These are phyloP conservation scores for Plotosus lineatus DNA, from an alignment of 2,113 vertebrate genomes.

Conservation along the genomic window DNA sequence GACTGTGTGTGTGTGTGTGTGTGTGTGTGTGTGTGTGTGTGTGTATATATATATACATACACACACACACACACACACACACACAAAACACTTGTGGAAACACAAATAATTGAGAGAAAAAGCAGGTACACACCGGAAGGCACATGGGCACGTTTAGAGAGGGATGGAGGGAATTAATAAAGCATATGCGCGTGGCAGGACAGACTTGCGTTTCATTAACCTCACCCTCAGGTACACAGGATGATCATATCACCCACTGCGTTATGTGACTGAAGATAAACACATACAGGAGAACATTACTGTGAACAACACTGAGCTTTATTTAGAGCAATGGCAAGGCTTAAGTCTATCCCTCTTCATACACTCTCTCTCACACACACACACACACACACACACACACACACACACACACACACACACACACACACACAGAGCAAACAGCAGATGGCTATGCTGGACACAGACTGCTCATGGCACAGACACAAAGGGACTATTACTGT, in stretches of 20 bases:
- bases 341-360: neutral
- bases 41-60: too few species aligned
- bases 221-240: neutral
- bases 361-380: neutral
- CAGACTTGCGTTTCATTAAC: constrained; percentile 1
- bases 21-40: too few species aligned
- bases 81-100: neutral
- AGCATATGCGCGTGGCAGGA: neutral
- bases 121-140: neutral
- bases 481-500: constrained; percentile 51
- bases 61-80: neutral
- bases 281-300: neutral
- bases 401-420: constrained; percentile 4
- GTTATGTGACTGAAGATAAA: neutral
- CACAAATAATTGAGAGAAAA: neutral
- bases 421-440: constrained; percentile 10
- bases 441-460: constrained; percentile 50
- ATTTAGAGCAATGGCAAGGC: neutral
- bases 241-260: neutral
- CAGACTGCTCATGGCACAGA: constrained; percentile 23
- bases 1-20: too few species aligned
- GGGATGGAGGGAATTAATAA: neutral
- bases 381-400: neutral
- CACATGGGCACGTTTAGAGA: neutral
- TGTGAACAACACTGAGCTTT: constrained; percentile 6